Percentiles rank a stretch among this genome's conserved stretches.
Evolutionary conservation across 2,113 vertebrate species (phyloP).

Genomic region (Astatotilapia flaviijosephi): DNA sequence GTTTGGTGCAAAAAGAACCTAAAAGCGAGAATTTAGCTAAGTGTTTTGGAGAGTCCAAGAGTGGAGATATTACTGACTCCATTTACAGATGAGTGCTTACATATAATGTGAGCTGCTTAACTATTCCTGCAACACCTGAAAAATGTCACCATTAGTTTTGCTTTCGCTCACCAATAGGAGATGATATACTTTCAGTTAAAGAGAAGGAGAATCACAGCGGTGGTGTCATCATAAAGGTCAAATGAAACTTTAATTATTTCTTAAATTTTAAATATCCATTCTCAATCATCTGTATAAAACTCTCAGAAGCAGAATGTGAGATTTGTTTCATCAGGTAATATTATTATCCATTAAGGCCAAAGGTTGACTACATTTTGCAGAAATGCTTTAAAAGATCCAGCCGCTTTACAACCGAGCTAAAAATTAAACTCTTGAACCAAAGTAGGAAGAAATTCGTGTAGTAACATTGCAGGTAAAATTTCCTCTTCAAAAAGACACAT

Average conservation of each 20-base stretch:
- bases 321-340: not conserved
- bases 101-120: constrained; percentile 7
- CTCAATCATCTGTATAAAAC: not conserved
- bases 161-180: not conserved
- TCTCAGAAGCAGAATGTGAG: not conserved
- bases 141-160: not conserved
- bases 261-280: not conserved
- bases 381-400: not conserved
- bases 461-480: not conserved
- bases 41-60: constrained; percentile 67
- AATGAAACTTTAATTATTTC: not conserved
- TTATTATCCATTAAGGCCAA: not conserved
- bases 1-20: constrained; percentile 50
- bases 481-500: not conserved
- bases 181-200: rapidly evolving
- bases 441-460: not conserved
- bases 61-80: constrained; percentile 60
- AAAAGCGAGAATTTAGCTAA: constrained; percentile 63
- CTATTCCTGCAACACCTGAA: not conserved
- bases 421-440: not conserved
- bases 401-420: not conserved
- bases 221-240: not conserved
- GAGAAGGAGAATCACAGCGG: not conserved
- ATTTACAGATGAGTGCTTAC: constrained; percentile 32
- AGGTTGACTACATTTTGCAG: not conserved